phyloP scores from a whole-genome alignment of 2,797 vertebrate genomes.

The Aselliscus stoliczkanus region DNA sequence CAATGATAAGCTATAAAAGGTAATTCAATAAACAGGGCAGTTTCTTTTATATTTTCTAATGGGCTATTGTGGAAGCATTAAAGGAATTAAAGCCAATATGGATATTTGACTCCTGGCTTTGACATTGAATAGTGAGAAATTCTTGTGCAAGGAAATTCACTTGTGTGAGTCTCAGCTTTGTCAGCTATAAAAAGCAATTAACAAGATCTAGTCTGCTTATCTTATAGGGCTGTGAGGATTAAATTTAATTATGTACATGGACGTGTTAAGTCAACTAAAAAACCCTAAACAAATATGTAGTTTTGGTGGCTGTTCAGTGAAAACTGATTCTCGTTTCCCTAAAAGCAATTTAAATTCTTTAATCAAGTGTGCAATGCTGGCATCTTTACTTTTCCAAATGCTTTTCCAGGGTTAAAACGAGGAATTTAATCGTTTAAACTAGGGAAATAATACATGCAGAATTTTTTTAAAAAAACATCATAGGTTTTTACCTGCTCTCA shows the following conservation, averaged over 20 bases:
- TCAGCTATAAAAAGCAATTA: slow-evolving; percentile 25
- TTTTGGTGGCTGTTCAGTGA: slow-evolving; percentile 13
- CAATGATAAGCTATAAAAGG: neutral
- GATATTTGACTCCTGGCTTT: neutral
- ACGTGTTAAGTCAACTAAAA: neutral
- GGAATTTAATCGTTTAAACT: neutral
- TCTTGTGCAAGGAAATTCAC: neutral
- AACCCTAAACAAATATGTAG: neutral
- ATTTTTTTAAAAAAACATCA: neutral
- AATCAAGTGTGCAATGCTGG: neutral
- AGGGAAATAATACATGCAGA: neutral
- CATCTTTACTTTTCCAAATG: neutral
- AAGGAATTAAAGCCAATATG: neutral
- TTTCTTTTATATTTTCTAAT: neutral
- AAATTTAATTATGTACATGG: neutral
- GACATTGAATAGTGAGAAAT: neutral
- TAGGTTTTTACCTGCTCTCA: slow-evolving; percentile 11
- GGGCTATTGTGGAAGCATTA: neutral
- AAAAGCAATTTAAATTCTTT: slow-evolving; percentile 22
- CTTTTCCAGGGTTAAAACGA: slow-evolving; percentile 1
- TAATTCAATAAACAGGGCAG: neutral
- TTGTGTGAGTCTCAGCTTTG: neutral
- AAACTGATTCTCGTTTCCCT: slow-evolving; percentile 44
- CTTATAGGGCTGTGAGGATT: neutral
- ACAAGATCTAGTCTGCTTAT: neutral